Base-by-base conservation (phyloP, 1,140 invertebrate genomes). In the Druon quercuslanigerum region DNA sequence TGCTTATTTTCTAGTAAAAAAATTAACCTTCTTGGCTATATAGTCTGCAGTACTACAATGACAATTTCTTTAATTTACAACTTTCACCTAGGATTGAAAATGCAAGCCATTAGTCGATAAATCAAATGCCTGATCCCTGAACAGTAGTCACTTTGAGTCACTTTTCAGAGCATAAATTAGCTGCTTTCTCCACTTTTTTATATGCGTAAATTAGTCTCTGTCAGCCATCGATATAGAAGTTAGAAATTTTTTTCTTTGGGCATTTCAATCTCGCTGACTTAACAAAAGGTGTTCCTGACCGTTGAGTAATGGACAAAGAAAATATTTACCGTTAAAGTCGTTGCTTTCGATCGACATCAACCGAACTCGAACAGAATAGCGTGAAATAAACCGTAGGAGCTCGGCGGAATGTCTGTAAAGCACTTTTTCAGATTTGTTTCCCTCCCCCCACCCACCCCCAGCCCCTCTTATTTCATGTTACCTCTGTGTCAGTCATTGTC, bases 261-360 rank as follows among this genome's bases (percentile, higher is more conserved):
- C 46, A 19, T 25, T 71, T 51, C 25, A n/a, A 25, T 70, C 60
- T 51, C n/a, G 13, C 25, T 66, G 33, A 66, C 25, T 72, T 14
- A 20, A 51, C 57, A 33, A 54, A 56, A 72, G 72, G 77, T 77
- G 79, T 78, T 13, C 19, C 19, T 51, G 72, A 56, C 73, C 79
- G 25, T 33, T 33, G 51, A 17, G 33, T 20, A 74, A 54, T 51
- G 8, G 71, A 72, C 51, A 33, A 78, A 79, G 79, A 13, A 78
- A 71, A 72, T 51, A 57, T 72, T 20, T 81, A 77, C 79, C 82
- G 82, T 83, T 83, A 81, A 83, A 79, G 74, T 79, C 77, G 79
- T 80, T 75, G 72, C 82, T 83, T 71, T 81, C 74, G 57, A 79
- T 77, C 51, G 52, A 75, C 51, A 54, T 73, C 60, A 52, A 73